These are phyloP conservation scores for Numida meleagris DNA, from an alignment of 2,113 vertebrate genomes.

Conservation along the genomic window DNA sequence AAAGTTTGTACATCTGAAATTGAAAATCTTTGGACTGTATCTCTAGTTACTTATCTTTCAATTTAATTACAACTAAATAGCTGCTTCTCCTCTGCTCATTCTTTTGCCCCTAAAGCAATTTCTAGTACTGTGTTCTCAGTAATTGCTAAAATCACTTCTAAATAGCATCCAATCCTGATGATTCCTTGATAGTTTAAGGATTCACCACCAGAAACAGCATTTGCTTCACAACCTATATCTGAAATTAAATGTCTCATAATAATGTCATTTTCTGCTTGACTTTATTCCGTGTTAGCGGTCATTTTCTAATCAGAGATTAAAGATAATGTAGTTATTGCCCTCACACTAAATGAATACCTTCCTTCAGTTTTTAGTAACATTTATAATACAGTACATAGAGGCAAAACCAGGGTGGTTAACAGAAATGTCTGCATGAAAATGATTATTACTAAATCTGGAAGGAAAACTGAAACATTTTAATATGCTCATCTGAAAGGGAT, in stretches of 20 bases:
- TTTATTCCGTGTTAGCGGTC: neutral
- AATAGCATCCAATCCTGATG: neutral
- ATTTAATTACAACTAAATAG: slow-evolving; percentile 13
- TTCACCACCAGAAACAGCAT: neutral
- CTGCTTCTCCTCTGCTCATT: neutral
- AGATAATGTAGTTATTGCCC: neutral
- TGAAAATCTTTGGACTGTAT: neutral
- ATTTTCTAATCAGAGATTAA: slow-evolving; percentile 6
- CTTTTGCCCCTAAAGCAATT: slow-evolving; percentile 15
- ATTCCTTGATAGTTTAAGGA: neutral
- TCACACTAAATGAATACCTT: neutral
- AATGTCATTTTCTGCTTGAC: neutral
- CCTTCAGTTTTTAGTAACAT: neutral
- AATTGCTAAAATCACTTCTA: slow-evolving; percentile 20
- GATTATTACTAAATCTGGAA: neutral
- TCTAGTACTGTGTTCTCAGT: neutral
- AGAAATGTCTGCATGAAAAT: neutral
- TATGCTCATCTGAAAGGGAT: neutral
- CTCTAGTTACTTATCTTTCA: slow-evolving; percentile 6
- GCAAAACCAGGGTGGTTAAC: neutral
- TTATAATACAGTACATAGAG: neutral
- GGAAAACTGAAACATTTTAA: neutral
- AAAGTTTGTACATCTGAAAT: neutral
- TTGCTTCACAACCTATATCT: neutral
- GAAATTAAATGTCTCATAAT: neutral